phyloP scores from a whole-genome alignment of 2,888 invertebrate genomes.

The Tachystola acroxantha region DNA sequence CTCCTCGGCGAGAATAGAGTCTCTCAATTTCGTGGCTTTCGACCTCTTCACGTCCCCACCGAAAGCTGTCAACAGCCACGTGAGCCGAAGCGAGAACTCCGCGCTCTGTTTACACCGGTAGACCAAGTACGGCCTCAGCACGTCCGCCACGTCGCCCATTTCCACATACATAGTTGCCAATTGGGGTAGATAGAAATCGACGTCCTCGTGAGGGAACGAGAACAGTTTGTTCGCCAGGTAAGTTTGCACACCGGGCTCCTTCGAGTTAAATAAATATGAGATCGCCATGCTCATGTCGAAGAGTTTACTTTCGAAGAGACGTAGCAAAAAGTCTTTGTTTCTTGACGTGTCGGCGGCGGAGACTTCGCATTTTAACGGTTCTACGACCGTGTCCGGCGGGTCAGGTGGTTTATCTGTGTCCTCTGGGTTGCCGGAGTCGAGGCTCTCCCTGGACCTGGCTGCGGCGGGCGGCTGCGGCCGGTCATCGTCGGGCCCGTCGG shows the following conservation, averaged over 20 bases:
- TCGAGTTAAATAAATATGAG: slow-evolving; percentile 98
- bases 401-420: slow-evolving; percentile 75
- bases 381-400: slow-evolving; percentile 50
- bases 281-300: slow-evolving; percentile 99
- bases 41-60: slow-evolving; percentile 80
- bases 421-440: slow-evolving; percentile 83
- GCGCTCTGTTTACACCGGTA: slow-evolving; percentile 91
- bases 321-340: slow-evolving; percentile 84
- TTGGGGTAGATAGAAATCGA: slow-evolving; percentile 99
- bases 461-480: slow-evolving; percentile 68
- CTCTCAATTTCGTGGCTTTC: slow-evolving; percentile 59
- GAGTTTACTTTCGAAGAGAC: slow-evolving; percentile 97
- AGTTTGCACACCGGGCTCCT: slow-evolving; percentile 98
- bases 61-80: slow-evolving; percentile 98
- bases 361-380: slow-evolving; percentile 47
- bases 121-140: slow-evolving; percentile 68
- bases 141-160: slow-evolving; percentile 97
- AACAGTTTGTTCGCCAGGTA: slow-evolving; percentile 99
- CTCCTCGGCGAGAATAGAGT: slow-evolving; percentile 66
- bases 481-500: slow-evolving; percentile 69
- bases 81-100: slow-evolving; percentile 96
- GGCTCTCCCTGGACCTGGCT: slow-evolving; percentile 84
- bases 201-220: slow-evolving; percentile 93
- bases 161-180: slow-evolving; percentile 99
- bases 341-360: slow-evolving; percentile 56